phyloP scores from a whole-genome alignment of 2,888 invertebrate species.

The Homarus gammarus region DNA sequence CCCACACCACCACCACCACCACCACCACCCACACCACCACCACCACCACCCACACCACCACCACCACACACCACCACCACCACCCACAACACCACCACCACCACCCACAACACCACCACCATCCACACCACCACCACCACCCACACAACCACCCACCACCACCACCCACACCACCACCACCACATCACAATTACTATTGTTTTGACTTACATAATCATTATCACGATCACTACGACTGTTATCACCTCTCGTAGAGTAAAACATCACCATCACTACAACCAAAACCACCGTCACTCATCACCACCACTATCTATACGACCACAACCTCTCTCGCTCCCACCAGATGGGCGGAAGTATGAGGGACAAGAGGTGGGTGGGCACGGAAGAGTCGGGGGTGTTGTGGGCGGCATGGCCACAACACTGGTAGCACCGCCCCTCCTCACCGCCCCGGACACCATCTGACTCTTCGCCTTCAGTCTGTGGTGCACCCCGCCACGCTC shows the following conservation, averaged over 20 bases:
- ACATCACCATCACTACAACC: not conserved
- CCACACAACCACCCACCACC: too few species aligned
- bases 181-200: too few species aligned
- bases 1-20: not conserved
- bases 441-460: slow-evolving; percentile 12
- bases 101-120: too few species aligned
- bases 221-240: not conserved
- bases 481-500: not conserved
- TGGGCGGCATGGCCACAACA: not conserved
- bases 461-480: not conserved
- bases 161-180: too few species aligned
- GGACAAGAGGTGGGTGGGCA: not conserved
- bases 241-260: too few species aligned
- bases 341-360: not conserved
- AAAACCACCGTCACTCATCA: not conserved
- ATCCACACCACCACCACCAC: too few species aligned
- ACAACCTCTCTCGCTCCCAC: not conserved
- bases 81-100: too few species aligned
- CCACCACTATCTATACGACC: not conserved
- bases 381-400: not conserved
- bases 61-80: too few species aligned
- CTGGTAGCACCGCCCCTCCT: not conserved
- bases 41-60: too few species aligned
- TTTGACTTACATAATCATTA: not conserved
- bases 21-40: not conserved